Conservation (phyloP, 2,888 invertebrate genomes). For the Drosophila fungiperda region DNA sequence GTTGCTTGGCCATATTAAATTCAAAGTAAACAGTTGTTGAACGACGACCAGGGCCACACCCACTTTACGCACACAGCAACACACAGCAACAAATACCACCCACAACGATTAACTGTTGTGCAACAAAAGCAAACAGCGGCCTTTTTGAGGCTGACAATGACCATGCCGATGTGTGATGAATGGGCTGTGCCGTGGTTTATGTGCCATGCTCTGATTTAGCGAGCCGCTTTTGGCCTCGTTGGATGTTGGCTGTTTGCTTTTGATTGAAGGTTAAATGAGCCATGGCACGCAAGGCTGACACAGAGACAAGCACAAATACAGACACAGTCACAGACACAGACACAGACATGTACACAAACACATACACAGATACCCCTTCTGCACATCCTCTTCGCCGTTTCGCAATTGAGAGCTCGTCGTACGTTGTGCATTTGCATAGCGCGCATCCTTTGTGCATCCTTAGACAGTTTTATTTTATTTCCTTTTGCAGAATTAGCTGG, state of each 20-base stretch:
- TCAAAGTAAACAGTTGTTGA: slow-evolving; percentile 64
- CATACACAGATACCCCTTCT: background rate
- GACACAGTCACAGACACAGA: background rate
- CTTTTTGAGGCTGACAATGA: slow-evolving; percentile 56
- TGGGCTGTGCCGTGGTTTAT: slow-evolving; percentile 25
- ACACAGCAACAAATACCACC: background rate
- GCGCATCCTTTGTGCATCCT: slow-evolving; percentile 62
- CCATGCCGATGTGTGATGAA: slow-evolving; percentile 45
- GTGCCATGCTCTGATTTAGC: slow-evolving; percentile 48
- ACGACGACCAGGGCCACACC: slow-evolving; percentile 27
- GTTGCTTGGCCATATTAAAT: slow-evolving; percentile 44
- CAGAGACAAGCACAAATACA: slow-evolving; percentile 7
- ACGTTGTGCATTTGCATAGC: slow-evolving; percentile 45
- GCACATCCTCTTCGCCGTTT: background rate
- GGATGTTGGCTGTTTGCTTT: slow-evolving; percentile 61
- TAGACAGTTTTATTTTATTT: slow-evolving; percentile 74
- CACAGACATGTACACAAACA: background rate
- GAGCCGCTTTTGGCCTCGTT: slow-evolving; percentile 39
- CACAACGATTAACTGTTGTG: slow-evolving; percentile 39
- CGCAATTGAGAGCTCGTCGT: slow-evolving; percentile 15
- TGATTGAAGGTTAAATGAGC: slow-evolving; percentile 82
- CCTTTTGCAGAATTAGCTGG: slow-evolving; percentile 69
- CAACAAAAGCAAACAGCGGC: slow-evolving; percentile 29
- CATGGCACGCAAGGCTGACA: slow-evolving; percentile 46
- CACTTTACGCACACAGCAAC: slow-evolving; percentile 7